A percentile compares a stretch with the other conserved stretches of the same genome.
Evolutionary conservation across 2,797 vertebrate species (phyloP).

Genomic region (Luscinia megarhynchos): DNA sequence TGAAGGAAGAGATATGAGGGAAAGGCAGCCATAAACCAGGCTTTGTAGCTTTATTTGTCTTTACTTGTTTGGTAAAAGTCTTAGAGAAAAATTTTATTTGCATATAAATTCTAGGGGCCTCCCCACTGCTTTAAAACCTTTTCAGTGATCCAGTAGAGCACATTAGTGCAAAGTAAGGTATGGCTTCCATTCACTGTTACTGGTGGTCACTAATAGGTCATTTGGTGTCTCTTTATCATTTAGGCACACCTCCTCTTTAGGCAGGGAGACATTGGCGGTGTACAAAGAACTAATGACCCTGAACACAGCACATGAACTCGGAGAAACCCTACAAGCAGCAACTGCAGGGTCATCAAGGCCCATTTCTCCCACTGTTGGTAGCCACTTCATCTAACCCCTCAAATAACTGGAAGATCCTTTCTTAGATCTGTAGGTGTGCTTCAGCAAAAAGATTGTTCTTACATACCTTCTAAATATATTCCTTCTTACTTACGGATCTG

Average conservation of each 20-base stretch:
- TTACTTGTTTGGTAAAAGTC: neutral
- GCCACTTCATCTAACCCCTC: neutral
- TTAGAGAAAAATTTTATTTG: neutral
- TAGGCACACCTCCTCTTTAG: neutral
- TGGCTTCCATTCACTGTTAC: neutral
- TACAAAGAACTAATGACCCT: neutral
- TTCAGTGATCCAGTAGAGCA: neutral
- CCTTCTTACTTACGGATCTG: neutral
- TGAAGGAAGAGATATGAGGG: neutral
- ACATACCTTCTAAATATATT: neutral
- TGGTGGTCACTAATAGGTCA: neutral
- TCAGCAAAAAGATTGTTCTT: neutral
- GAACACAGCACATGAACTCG: neutral
- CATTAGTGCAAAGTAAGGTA: neutral
- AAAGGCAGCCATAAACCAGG: neutral
- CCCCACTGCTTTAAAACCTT: neutral
- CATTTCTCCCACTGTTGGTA: neutral
- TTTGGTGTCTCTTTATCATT: neutral
- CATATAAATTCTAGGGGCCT: neutral
- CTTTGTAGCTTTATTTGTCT: neutral
- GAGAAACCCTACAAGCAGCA: neutral
- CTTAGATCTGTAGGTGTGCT: neutral
- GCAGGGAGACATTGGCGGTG: rapidly evolving
- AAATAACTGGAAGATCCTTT: neutral
- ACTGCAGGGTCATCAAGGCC: neutral